Conservation (phyloP, 2,888 invertebrate species). For the Gymnosoma rotundatum region DNA sequence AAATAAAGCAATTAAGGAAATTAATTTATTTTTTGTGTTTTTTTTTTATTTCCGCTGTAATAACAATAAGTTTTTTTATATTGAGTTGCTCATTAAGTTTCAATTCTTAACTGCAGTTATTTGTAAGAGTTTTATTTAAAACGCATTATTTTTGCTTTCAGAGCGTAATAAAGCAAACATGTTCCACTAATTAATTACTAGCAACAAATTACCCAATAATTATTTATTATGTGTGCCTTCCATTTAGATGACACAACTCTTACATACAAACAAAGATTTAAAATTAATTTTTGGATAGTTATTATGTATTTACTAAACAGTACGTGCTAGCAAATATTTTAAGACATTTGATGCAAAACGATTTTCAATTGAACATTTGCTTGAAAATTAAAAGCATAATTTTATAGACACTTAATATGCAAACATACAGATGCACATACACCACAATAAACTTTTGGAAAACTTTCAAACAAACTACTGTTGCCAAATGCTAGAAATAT, state of each 20-base stretch:
- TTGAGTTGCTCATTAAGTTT: too few relatives aligned
- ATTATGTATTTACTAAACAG: background rate
- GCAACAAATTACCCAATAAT: slow-evolving; percentile 39
- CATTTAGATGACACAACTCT: too few relatives aligned
- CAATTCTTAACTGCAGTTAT: background rate
- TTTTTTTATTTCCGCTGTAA: too few relatives aligned
- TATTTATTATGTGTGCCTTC: slow-evolving; percentile 18
- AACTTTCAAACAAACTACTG: background rate
- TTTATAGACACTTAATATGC: background rate
- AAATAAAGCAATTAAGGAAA: too few relatives aligned
- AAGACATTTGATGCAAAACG: background rate
- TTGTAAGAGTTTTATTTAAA: background rate
- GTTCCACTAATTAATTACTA: slow-evolving; percentile 53
- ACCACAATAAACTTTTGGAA: background rate
- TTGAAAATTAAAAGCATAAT: slow-evolving; percentile 9
- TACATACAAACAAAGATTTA: background rate
- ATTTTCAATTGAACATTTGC: background rate
- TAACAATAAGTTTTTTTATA: too few relatives aligned
- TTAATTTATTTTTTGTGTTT: too few relatives aligned
- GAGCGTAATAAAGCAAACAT: slow-evolving; percentile 20
- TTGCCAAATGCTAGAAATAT: too few relatives aligned
- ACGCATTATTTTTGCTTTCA: slow-evolving; percentile 6
- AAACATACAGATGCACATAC: background rate
- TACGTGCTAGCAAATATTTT: slow-evolving; percentile 9
- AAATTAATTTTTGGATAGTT: background rate